These are phyloP conservation scores for Opisthograptis luteolata DNA, from an alignment of 2,888 invertebrate genomes.

Conservation along the genomic window DNA sequence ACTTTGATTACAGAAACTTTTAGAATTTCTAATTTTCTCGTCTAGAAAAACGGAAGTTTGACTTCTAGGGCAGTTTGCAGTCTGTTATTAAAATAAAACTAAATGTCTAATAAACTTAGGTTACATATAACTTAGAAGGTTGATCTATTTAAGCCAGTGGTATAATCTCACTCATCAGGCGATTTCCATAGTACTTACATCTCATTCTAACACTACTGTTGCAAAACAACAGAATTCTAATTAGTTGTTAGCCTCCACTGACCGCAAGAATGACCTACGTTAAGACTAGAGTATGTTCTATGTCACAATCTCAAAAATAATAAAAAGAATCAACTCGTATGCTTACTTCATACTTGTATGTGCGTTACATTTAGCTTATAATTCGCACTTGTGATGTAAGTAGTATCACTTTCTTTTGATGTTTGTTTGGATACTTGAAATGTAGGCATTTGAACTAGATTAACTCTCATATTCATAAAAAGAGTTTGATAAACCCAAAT, in stretches of 20 bases:
- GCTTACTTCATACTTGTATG: constrained; percentile 20
- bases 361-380: constrained; percentile 20
- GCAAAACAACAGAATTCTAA: constrained; percentile 4
- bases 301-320: constrained; percentile 45
- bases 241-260: constrained; percentile 17
- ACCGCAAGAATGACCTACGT: constrained; percentile 32
- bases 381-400: constrained; percentile 3
- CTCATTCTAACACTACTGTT: constrained; percentile 1
- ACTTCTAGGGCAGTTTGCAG: constrained; percentile 61
- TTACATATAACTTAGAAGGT: constrained; percentile 57
- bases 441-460: too few relatives aligned
- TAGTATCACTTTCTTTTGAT: background rate
- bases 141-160: constrained; percentile 41
- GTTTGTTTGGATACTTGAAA: constrained; percentile 7
- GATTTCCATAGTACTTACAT: background rate
- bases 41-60: constrained; percentile 51
- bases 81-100: constrained; percentile 42
- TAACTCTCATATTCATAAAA: too few relatives aligned
- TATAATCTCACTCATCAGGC: constrained; percentile 35
- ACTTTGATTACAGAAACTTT: constrained; percentile 47
- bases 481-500: too few relatives aligned
- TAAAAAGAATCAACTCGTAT: constrained; percentile 33
- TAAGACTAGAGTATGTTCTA: constrained; percentile 50
- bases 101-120: constrained; percentile 46
- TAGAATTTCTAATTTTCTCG: constrained; percentile 40